Percentiles rank a stretch among this genome's conserved stretches.
phyloP scores from a whole-genome alignment of 2,113 vertebrate genomes.

The Numida meleagris region DNA sequence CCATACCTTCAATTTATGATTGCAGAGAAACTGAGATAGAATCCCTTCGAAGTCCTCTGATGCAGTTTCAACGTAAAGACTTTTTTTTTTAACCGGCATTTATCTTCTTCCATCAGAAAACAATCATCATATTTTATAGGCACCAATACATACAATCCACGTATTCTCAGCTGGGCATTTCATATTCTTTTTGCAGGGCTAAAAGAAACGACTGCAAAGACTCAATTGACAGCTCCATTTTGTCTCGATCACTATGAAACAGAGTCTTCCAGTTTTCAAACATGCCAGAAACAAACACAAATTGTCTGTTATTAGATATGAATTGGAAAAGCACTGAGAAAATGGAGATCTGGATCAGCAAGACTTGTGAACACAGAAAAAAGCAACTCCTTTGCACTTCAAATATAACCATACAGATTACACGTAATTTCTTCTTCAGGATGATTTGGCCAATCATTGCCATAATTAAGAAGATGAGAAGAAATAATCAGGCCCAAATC shows the following conservation, averaged over 20 bases:
- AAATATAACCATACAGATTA: neutral
- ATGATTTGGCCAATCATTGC: neutral
- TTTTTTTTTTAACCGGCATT: neutral
- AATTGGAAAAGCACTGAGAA: neutral
- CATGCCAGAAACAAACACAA: neutral
- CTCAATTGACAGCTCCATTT: neutral
- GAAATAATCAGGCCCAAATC: neutral
- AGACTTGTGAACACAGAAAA: neutral
- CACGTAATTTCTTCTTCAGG: neutral
- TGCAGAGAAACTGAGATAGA: neutral
- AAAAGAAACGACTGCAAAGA: conserved; percentile 1
- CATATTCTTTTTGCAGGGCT: neutral
- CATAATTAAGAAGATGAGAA: neutral
- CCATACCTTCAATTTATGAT: neutral
- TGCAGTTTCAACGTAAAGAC: neutral
- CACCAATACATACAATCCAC: neutral
- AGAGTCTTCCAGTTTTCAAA: neutral
- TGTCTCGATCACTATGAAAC: neutral
- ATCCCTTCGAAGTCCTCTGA: neutral
- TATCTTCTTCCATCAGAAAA: neutral
- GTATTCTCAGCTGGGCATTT: neutral
- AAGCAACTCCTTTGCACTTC: neutral
- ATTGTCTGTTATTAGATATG: neutral
- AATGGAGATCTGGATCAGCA: neutral
- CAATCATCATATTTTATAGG: neutral